Conservation (phyloP, 2,113 vertebrate species). For the Cynoglossus semilaevis region DNA sequence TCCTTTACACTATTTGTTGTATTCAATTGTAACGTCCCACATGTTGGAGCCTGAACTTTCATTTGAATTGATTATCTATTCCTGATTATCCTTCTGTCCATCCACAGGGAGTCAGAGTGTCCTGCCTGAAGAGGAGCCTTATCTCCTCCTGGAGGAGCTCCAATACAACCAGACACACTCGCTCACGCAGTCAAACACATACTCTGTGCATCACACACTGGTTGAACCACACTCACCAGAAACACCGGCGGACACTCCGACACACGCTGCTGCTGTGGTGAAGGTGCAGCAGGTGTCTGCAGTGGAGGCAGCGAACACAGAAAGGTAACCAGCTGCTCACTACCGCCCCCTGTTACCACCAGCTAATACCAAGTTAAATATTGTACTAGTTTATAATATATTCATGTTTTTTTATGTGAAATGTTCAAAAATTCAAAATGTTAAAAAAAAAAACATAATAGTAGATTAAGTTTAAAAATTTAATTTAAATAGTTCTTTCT, state of each 20-base stretch:
- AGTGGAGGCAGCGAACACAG: constrained; percentile 73
- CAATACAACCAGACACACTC: constrained; percentile 63
- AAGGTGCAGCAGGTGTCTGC: constrained; percentile 70
- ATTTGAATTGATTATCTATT: not conserved
- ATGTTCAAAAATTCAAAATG: too few relatives aligned
- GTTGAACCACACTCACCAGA: not conserved
- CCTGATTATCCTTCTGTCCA: not conserved
- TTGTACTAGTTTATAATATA: too few relatives aligned
- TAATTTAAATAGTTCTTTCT: too few relatives aligned
- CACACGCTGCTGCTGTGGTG: constrained; percentile 6
- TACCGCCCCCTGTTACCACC: not conserved
- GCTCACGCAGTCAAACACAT: constrained; percentile 22
- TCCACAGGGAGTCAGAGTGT: constrained; percentile 51
- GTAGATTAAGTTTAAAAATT: too few relatives aligned
- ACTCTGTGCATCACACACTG: constrained; percentile 5
- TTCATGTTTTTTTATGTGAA: too few relatives aligned
- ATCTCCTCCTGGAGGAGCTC: constrained; percentile 45
- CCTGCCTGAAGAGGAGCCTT: constrained; percentile 52
- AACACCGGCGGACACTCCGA: not conserved
- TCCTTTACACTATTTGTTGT: too few relatives aligned
- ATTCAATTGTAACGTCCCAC: not conserved
- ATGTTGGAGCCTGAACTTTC: too few relatives aligned
- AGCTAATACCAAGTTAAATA: too few relatives aligned
- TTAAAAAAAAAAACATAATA: too few relatives aligned
- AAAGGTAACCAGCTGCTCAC: constrained; percentile 72